Evolutionary conservation across 2,113 vertebrate genomes (phyloP).

Genomic region (Melanerpes formicivorus): DNA sequence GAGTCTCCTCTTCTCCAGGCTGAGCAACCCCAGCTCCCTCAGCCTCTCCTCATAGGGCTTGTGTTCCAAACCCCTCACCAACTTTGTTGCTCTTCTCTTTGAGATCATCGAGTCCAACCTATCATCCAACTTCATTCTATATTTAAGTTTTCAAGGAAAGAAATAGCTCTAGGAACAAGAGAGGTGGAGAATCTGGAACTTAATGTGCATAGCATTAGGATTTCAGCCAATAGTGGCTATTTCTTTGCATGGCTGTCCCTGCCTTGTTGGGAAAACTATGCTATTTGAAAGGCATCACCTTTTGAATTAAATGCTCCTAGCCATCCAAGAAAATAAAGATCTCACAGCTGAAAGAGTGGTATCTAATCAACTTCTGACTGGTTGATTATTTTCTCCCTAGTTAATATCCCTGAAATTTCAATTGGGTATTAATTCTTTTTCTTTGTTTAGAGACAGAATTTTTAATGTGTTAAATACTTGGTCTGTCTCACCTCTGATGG

Average conservation of each 20-base stretch:
- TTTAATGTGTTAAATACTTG: not conserved
- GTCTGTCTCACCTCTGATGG: conserved; percentile 14
- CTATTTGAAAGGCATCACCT: not conserved
- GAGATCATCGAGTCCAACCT: too few species aligned
- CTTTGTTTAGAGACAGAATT: not conserved
- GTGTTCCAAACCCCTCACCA: too few species aligned
- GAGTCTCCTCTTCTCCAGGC: too few species aligned
- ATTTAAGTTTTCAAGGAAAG: not conserved
- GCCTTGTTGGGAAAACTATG: not conserved
- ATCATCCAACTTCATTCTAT: not conserved
- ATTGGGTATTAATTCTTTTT: not conserved
- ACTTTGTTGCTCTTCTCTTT: too few species aligned
- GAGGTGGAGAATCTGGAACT: not conserved
- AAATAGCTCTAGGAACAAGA: not conserved
- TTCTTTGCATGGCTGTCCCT: not conserved
- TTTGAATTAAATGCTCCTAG: not conserved
- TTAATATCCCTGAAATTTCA: conserved; percentile 3
- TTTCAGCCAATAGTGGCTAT: not conserved
- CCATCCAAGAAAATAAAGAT: not conserved
- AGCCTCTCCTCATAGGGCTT: too few species aligned
- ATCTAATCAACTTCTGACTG: conserved; percentile 4
- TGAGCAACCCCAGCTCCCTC: too few species aligned
- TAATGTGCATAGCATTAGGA: not conserved
- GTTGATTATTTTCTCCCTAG: not conserved
- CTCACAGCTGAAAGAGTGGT: not conserved